A percentile compares a stretch with the other conserved stretches of the same genome.
Conservation (phyloP, 2,888 invertebrate genomes). For the Bellardia pandia region DNA sequence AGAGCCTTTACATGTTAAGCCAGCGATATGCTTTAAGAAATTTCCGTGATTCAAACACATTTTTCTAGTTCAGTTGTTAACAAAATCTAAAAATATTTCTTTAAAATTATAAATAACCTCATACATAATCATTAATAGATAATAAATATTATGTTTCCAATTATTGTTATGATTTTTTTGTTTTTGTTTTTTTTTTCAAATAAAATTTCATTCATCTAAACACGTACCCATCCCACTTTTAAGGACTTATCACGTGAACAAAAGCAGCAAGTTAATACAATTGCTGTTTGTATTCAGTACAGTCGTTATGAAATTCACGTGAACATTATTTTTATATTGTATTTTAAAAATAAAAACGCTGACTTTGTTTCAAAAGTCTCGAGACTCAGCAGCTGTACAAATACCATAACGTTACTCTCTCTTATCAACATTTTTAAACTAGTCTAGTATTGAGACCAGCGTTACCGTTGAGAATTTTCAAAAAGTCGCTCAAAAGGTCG, state of each 20-base stretch:
- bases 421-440: conserved; percentile 41
- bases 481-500: too few species aligned
- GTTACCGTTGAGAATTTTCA: too few species aligned
- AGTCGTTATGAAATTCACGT: conserved; percentile 56
- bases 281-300: conserved; percentile 3
- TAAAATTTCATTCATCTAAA: neutral
- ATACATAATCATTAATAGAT: neutral
- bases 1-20: too few species aligned
- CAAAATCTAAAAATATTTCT: conserved; percentile 20
- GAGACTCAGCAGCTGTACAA: conserved; percentile 42
- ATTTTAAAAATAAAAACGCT: conserved; percentile 26
- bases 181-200: neutral
- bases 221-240: conserved; percentile 21
- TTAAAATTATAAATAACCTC: conserved; percentile 1
- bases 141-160: neutral
- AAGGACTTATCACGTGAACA: conserved; percentile 57
- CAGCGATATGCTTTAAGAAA: neutral
- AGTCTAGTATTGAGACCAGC: conserved; percentile 4
- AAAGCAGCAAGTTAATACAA: conserved; percentile 16
- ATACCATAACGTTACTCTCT: neutral
- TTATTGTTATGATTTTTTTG: neutral
- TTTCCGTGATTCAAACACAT: neutral
- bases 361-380: conserved; percentile 47
- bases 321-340: conserved; percentile 21
- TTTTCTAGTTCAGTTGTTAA: neutral